phyloP scores from a whole-genome alignment of 1,140 invertebrate species.

The Cepaea nemoralis region DNA sequence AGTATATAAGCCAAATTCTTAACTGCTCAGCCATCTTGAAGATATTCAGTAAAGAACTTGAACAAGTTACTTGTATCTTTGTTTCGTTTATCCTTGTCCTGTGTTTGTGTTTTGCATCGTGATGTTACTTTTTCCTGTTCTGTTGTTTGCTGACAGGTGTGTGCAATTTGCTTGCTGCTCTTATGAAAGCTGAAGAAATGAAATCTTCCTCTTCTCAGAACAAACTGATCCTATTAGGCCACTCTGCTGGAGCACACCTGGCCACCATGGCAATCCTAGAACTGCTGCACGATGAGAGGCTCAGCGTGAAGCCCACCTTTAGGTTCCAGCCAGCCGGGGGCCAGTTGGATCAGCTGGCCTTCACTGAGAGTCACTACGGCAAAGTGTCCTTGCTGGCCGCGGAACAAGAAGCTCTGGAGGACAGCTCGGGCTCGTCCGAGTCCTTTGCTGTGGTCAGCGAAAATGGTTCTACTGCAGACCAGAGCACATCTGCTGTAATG shows the following conservation, averaged over 20 bases:
- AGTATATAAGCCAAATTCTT: no score
- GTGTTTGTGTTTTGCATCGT: no score
- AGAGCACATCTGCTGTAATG: not conserved
- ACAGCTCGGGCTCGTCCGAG: slow-evolving; percentile 59
- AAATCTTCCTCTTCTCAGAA: slow-evolving; percentile 52
- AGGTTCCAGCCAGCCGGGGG: slow-evolving; percentile 15
- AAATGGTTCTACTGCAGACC: slow-evolving; percentile 41
- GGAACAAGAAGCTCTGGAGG: slow-evolving; percentile 45
- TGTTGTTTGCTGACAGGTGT: no score
- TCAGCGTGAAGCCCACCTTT: slow-evolving; percentile 32
- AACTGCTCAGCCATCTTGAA: no score
- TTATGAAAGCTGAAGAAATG: not conserved
- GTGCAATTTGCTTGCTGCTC: not conserved
- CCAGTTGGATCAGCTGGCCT: slow-evolving; percentile 1
- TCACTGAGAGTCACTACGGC: slow-evolving; percentile 41
- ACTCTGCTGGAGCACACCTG: slow-evolving; percentile 69
- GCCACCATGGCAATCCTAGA: slow-evolving; percentile 66
- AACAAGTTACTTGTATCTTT: no score
- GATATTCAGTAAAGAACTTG: no score
- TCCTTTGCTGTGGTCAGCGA: slow-evolving; percentile 60
- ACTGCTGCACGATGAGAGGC: slow-evolving; percentile 58
- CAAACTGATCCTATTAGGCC: slow-evolving; percentile 66
- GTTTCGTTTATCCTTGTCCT: no score
- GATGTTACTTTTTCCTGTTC: no score
- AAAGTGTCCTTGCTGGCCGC: slow-evolving; percentile 8